Conservation (phyloP, 2,888 invertebrate species). For the Drosophila koepferae region DNA sequence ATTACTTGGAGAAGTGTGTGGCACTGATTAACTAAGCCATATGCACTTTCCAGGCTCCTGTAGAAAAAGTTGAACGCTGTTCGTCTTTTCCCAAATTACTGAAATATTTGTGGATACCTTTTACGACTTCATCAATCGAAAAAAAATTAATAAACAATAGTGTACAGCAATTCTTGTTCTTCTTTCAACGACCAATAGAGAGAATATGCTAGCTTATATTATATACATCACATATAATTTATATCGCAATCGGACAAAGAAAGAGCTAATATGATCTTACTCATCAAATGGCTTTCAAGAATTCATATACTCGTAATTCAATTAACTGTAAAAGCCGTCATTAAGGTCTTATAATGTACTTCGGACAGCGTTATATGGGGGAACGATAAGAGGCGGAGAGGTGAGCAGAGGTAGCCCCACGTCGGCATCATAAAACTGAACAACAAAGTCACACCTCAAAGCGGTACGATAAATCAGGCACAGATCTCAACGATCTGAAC, state of each 20-base stretch:
- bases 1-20: background rate
- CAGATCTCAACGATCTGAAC: conserved; percentile 45
- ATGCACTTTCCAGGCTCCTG: too few species aligned
- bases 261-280: conserved; percentile 15
- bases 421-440: conserved; percentile 61
- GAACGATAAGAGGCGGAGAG: background rate
- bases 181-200: background rate
- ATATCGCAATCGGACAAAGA: background rate
- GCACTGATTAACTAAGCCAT: too few species aligned
- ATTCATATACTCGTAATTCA: conserved; percentile 59
- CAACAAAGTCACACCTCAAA: conserved; percentile 77
- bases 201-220: background rate
- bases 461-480: conserved; percentile 72
- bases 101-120: too few species aligned
- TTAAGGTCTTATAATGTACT: conserved; percentile 57
- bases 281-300: conserved; percentile 42
- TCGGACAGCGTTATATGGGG: background rate
- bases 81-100: too few species aligned
- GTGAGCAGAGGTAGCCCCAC: conserved; percentile 37
- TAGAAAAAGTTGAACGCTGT: too few species aligned
- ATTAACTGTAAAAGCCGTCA: conserved; percentile 78
- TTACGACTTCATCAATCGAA: too few species aligned
- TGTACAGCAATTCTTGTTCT: background rate
- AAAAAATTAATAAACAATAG: background rate
- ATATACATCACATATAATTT: background rate